A percentile compares a stretch with the other conserved stretches of the same genome.
phyloP scores from a whole-genome alignment of 2,113 vertebrate species.

The Malurus melanocephalus region DNA sequence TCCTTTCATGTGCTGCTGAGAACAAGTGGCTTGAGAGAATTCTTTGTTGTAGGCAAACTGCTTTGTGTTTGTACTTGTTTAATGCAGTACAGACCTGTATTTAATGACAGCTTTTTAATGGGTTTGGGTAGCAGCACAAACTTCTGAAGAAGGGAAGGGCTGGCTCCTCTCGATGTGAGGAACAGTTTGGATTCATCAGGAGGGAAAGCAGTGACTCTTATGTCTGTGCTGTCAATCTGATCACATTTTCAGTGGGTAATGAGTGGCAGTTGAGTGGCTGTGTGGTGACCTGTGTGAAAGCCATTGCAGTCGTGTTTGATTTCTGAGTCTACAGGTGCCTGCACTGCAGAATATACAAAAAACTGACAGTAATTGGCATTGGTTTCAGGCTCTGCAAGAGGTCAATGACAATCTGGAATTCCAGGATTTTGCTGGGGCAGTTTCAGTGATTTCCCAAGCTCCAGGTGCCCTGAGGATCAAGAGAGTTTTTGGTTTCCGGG shows the following conservation, averaged over 20 bases:
- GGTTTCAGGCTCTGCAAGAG: not conserved
- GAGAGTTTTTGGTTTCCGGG: not conserved
- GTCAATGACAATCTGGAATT: not conserved
- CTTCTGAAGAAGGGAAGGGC: not conserved
- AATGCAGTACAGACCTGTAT: not conserved
- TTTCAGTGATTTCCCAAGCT: not conserved
- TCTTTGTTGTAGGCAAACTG: not conserved
- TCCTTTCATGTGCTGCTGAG: not conserved
- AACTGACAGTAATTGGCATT: constrained; percentile 34
- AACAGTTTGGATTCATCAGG: not conserved
- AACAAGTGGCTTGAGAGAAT: not conserved
- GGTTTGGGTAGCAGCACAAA: not conserved
- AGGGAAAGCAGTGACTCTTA: not conserved
- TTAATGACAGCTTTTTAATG: not conserved
- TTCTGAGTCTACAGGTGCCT: not conserved
- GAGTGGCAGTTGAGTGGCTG: constrained; percentile 9
- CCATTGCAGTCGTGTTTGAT: not conserved
- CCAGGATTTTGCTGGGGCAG: not conserved
- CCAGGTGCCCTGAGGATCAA: not conserved
- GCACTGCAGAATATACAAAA: not conserved
- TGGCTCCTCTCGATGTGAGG: not conserved
- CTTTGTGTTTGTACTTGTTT: not conserved
- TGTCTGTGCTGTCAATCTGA: not conserved
- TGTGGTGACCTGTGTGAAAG: not conserved
- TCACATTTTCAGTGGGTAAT: not conserved